Evolutionary conservation across 2,113 vertebrate genomes (phyloP).

Genomic region (Petaurus breviceps): DNA sequence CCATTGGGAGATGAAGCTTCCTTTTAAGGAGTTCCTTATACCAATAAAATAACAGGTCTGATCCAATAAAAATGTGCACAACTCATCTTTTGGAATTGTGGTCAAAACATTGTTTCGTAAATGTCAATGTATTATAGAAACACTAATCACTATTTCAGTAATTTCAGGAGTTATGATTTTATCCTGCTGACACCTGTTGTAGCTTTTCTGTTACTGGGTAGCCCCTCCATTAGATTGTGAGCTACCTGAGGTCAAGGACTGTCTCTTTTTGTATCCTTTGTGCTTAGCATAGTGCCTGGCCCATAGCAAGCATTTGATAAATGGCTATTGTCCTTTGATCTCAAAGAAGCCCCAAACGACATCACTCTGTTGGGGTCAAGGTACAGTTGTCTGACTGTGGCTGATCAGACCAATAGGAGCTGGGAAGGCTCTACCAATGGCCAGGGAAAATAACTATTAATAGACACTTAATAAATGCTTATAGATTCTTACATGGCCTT

Average conservation of each 20-base stretch:
- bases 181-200: background rate
- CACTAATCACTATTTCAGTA: background rate
- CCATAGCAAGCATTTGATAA: background rate
- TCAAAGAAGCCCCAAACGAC: background rate
- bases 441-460: background rate
- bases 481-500: background rate
- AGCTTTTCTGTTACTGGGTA: background rate
- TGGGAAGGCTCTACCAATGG: background rate
- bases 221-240: background rate
- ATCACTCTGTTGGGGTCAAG: no score
- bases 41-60: background rate
- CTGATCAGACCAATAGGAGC: background rate
- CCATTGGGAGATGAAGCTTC: background rate
- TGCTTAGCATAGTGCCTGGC: background rate
- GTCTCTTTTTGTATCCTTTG: background rate
- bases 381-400: background rate
- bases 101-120: background rate
- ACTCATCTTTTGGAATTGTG: background rate
- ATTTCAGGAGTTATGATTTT: background rate
- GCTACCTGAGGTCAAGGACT: background rate
- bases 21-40: background rate
- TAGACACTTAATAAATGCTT: background rate
- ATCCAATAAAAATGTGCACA: background rate
- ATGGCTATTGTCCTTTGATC: background rate
- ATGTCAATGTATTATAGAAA: background rate